phyloP scores from a whole-genome alignment of 2,113 vertebrate genomes.

The Procavia capensis region DNA sequence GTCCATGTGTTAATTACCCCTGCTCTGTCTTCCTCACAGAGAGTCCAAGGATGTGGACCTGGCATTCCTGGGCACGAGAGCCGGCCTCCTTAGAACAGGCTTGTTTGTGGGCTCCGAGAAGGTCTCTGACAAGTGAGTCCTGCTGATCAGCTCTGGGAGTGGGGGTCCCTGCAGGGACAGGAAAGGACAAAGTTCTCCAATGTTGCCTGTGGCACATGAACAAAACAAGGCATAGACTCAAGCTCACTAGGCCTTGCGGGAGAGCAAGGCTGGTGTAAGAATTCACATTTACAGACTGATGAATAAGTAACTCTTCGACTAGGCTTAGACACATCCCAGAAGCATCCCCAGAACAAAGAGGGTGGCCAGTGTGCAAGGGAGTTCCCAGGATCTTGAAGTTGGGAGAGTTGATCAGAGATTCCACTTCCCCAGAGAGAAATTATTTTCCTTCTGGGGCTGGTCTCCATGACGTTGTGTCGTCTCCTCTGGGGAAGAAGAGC shows the following conservation, averaged over 20 bases:
- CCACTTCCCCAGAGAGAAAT: background rate
- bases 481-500: background rate
- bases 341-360: background rate
- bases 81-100: conserved; percentile 92
- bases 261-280: background rate
- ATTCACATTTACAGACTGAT: background rate
- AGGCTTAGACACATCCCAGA: background rate
- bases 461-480: background rate
- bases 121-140: conserved; percentile 91
- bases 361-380: background rate
- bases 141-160: accelerated
- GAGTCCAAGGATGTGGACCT: conserved; percentile 90
- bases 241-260: background rate
- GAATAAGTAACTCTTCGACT: background rate
- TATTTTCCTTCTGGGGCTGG: background rate
- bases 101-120: conserved; percentile 93
- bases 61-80: conserved; percentile 95
- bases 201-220: background rate
- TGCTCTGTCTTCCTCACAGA: conserved; percentile 66
- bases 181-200: background rate
- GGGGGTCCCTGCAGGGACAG: background rate
- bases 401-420: background rate
- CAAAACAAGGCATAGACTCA: background rate
- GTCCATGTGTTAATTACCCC: background rate
- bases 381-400: background rate